These are phyloP conservation scores for Hybos culiciformis DNA, from an alignment of 2,888 invertebrate genomes.

Conservation along the genomic window DNA sequence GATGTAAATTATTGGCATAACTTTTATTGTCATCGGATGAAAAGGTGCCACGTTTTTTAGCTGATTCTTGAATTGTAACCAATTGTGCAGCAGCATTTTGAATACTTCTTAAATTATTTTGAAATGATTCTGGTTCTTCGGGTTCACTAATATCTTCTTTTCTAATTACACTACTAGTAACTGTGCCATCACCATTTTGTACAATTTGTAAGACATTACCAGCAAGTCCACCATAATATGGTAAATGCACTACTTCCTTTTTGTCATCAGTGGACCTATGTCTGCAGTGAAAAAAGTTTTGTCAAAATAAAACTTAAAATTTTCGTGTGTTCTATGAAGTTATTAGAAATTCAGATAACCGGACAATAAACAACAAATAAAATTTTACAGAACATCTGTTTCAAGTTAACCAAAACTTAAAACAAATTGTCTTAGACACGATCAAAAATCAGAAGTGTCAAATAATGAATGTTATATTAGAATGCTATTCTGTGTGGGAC, in stretches of 20 bases:
- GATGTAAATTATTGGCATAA: slow-evolving; percentile 43
- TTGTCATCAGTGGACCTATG: slow-evolving; percentile 4
- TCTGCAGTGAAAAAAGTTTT: too few relatives aligned
- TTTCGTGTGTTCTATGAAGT: too few relatives aligned
- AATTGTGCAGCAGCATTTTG: slow-evolving; percentile 44
- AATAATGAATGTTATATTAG: too few relatives aligned
- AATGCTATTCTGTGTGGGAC: too few relatives aligned
- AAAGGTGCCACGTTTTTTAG: slow-evolving; percentile 44
- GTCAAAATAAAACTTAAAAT: too few relatives aligned
- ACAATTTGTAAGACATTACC: slow-evolving; percentile 52
- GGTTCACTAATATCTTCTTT: slow-evolving; percentile 18
- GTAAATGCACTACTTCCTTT: slow-evolving; percentile 28
- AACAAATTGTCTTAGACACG: too few relatives aligned
- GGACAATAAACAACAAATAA: too few relatives aligned
- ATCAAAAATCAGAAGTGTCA: too few relatives aligned
- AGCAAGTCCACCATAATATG: slow-evolving; percentile 59
- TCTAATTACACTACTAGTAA: slow-evolving; percentile 37
- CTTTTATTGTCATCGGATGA: slow-evolving; percentile 40
- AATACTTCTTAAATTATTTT: slow-evolving; percentile 43
- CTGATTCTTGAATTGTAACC: slow-evolving; percentile 46
- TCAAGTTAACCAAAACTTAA: too few relatives aligned
- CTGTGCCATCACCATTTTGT: slow-evolving; percentile 39
- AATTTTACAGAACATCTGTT: too few relatives aligned
- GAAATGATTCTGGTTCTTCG: slow-evolving; percentile 27
- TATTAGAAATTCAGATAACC: too few relatives aligned